Evolutionary conservation across 2,888 invertebrate species (phyloP), one percentile per base, ranked within the genome.

Genomic region (Sussaba pulchella): DNA sequence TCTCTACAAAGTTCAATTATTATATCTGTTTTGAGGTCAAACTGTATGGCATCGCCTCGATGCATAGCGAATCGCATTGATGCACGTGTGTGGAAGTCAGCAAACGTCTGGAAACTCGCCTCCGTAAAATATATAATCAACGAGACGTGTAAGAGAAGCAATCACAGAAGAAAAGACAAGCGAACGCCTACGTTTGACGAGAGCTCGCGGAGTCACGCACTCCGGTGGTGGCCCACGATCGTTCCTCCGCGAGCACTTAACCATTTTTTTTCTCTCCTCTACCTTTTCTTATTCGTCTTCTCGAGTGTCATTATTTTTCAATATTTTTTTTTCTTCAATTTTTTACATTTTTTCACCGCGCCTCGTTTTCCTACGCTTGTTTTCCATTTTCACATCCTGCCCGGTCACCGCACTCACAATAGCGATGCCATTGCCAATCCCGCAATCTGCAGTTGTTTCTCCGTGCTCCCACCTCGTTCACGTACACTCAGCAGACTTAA

Each of bases 351-450:
- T 5, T 2, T 2, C 24, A 24, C 63, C 63, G 63, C 63, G 63
- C 63, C 63, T 45, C 43, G 63, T 88, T 87, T 85, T 89, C 89
- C 89, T 90, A 90, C 89, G 88, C 89, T 85, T 85, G 31, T 87
- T 87, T 87, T 85, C 87, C 85, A 66, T 75, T 81, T 81, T 76
- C 64, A 63, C 72, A 76, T 69, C 50, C 57, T 36, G 72, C 43
- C 41, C 36, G 57, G 39, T 76, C 67, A 63, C 54, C 72, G 67
- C 43, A 43, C 66, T 61, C 43, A 64, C 54, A 74, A 64, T 45
- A 54, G 69, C 39, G n/a, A 39, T 14, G 67, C 31, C 31, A 31
- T 31, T 31, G 31, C 31, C 31, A 31, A 31, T 31, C 31, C n/a
- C 39, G 61, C 59, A 61, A 63, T 41, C 47, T 6, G 31, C 21